Evolutionary conservation across 2,888 invertebrate species (phyloP).

Genomic region (Hemicrepidius hirtus): DNA sequence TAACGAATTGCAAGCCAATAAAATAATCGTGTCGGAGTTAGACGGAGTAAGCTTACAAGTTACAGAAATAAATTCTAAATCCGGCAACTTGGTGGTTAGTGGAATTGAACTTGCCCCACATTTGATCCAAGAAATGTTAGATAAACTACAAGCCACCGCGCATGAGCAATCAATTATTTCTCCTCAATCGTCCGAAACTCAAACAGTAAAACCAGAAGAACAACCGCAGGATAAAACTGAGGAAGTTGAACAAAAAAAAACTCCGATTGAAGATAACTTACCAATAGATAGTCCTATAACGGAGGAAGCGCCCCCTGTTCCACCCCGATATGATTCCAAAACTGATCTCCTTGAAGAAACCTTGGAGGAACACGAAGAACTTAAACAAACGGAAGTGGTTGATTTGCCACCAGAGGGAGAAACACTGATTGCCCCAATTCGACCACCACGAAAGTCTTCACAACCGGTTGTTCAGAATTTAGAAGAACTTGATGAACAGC

Average conservation of each 20-base stretch:
- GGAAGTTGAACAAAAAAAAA: conserved; percentile 68
- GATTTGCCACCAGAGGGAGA: not conserved
- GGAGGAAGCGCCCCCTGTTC: conserved; percentile 72
- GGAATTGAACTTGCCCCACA: conserved; percentile 82
- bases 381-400: not conserved
- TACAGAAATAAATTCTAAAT: conserved; percentile 82
- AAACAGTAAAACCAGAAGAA: conserved; percentile 29
- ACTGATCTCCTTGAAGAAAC: conserved; percentile 32
- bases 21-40: conserved; percentile 87
- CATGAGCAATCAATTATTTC: conserved; percentile 54
- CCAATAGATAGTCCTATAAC: conserved; percentile 72
- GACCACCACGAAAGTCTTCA: conserved; percentile 44
- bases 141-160: conserved; percentile 67
- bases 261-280: conserved; percentile 68
- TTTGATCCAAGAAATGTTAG: conserved; percentile 80
- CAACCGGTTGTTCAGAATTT: conserved; percentile 27
- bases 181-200: conserved; percentile 33
- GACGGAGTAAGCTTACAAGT: conserved; percentile 84
- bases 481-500: conserved; percentile 5
- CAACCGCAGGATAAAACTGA: conserved; percentile 15
- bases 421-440: conserved; percentile 21
- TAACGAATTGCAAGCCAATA: conserved; percentile 85
- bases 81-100: conserved; percentile 80
- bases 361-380: conserved; percentile 27
- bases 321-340: conserved; percentile 46